Percentiles rank a stretch among this genome's conserved stretches.
These are phyloP conservation scores for Nettapus auritus DNA, from an alignment of 2,113 vertebrate species.

Conservation along the genomic window DNA sequence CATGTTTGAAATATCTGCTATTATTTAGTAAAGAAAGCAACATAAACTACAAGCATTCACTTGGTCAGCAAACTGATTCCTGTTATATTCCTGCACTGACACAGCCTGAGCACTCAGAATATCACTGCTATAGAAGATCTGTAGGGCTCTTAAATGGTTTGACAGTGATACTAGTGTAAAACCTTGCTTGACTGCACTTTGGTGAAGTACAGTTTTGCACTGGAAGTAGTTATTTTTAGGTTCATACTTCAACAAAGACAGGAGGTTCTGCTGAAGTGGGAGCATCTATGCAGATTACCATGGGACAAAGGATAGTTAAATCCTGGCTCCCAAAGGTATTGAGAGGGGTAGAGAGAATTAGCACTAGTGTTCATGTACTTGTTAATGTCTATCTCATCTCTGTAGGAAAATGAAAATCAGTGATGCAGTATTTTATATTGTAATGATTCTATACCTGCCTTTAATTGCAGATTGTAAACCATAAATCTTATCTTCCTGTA, in stretches of 20 bases:
- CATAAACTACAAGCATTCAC: not conserved
- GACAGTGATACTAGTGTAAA: not conserved
- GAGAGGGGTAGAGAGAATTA: not conserved
- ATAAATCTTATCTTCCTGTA: not conserved
- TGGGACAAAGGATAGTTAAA: not conserved
- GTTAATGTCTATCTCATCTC: not conserved
- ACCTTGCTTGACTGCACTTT: not conserved
- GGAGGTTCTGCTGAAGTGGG: not conserved
- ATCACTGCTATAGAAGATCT: not conserved
- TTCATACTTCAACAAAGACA: not conserved
- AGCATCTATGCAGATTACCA: not conserved
- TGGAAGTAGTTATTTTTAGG: not conserved
- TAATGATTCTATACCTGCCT: not conserved
- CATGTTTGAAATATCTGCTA: not conserved
- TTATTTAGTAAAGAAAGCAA: not conserved
- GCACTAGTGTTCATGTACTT: not conserved
- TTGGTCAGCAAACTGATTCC: not conserved
- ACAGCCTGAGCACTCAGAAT: not conserved
- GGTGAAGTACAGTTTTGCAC: not conserved
- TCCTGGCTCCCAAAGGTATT: not conserved
- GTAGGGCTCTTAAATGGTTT: not conserved
- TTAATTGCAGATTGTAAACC: conserved; percentile 2
- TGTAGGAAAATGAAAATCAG: conserved; percentile 10
- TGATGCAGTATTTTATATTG: not conserved
- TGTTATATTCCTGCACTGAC: not conserved